Evolutionary conservation across 2,113 vertebrate species (phyloP), one percentile per base, ranked within the genome.

Genomic region (Axis porcinus): DNA sequence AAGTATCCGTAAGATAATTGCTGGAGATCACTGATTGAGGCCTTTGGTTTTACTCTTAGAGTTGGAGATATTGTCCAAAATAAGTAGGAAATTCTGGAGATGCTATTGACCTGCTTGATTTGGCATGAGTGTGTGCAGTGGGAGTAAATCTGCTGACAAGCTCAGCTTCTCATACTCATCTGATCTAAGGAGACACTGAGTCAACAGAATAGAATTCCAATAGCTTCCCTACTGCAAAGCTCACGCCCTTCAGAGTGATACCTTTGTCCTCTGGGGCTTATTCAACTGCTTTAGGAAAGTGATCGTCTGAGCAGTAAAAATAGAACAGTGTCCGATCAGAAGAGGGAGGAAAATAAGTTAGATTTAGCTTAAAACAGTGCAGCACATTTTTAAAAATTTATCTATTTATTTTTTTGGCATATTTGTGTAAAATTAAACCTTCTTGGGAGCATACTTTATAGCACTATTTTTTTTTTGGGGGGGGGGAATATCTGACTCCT

Each of bases 151-250:
- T 98, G 98, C 98, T 98, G 98, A 98, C 33, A 89, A 91, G 40
- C 70, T 74, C 3, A 9, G 55, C 89, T 97, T 55, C 76, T 91
- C n/a, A 95, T 81, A 19, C 60, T 97, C 45, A 28, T 70, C 84
- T 91, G 94, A 96, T 96, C 94, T 97, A 67, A 96, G 92, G 96
- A 99, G 98, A 98, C 95, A 98, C 97, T 98, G 98, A 99, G 97
- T 98, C 98, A 98, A 98, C 97, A 98, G 88, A 98, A 98, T 70
- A 30, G 94, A 96, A 62, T 90, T 97, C 89, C 94, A 87, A 1
- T 14, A 74, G 92, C 93, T 94, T 89, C 62, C 78, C 97, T 2
- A 0, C 78, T 45, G 90, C 94, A 86, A 91, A 47, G 14, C 91
- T 89, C 76, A 30, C 0, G 5, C 55, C 97, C 97, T 98, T 98